Evolutionary conservation across 2,888 invertebrate genomes (phyloP).

Genomic region (Pasiphila rectangulata): DNA sequence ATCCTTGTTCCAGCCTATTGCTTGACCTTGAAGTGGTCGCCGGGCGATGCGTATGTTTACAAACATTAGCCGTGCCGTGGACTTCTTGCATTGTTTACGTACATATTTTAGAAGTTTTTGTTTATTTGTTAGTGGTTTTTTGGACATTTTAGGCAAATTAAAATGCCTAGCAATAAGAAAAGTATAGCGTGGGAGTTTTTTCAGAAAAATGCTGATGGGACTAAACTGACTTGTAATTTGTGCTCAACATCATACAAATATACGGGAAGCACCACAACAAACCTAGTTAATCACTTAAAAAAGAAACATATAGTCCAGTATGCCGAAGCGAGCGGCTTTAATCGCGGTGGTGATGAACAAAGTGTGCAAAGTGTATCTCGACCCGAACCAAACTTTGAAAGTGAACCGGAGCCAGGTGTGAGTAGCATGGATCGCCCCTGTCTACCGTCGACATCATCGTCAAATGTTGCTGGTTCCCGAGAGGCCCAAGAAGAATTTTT

Average conservation of each 20-base stretch:
- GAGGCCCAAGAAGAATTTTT: too few relatives aligned
- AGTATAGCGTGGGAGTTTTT: slow-evolving; percentile 1
- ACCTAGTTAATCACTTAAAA: slow-evolving; percentile 4
- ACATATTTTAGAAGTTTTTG: too few relatives aligned
- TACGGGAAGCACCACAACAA: slow-evolving; percentile 16
- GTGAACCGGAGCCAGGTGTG: slow-evolving; percentile 10
- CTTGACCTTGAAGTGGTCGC: too few relatives aligned
- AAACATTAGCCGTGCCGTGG: too few relatives aligned
- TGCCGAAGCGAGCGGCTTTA: slow-evolving; percentile 1
- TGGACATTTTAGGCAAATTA: background rate
- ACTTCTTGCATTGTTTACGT: too few relatives aligned
- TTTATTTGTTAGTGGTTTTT: too few relatives aligned
- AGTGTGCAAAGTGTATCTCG: background rate
- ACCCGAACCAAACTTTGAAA: slow-evolving; percentile 12
- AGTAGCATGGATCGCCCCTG: slow-evolving; percentile 7
- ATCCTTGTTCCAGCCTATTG: too few relatives aligned
- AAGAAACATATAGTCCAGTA: slow-evolving; percentile 1
- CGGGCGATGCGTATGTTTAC: too few relatives aligned
- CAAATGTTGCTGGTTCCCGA: slow-evolving; percentile 18
- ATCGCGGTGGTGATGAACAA: background rate
- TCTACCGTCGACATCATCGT: slow-evolving; percentile 10
- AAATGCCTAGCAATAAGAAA: background rate
- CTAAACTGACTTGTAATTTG: slow-evolving; percentile 9
- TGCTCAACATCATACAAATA: slow-evolving; percentile 10
- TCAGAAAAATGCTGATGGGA: slow-evolving; percentile 3